Evolutionary conservation across 2,113 vertebrate species (phyloP).

Genomic region (Podilymbus podiceps): DNA sequence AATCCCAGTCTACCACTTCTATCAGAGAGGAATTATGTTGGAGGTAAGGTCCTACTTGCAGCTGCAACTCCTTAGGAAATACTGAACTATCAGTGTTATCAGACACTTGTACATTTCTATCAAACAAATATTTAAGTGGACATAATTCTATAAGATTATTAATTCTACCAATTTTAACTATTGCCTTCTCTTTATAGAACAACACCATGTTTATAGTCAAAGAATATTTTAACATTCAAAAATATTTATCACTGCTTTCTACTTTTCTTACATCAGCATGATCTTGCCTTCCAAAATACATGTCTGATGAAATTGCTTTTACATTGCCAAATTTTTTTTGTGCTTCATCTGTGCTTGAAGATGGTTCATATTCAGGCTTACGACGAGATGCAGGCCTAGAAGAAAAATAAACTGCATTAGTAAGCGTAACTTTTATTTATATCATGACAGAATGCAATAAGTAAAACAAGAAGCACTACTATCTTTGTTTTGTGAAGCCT

Average conservation of each 20-base stretch:
- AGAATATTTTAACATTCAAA: background rate
- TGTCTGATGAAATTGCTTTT: slow-evolving; percentile 96
- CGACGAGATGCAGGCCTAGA: slow-evolving; percentile 78
- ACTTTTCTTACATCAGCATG: slow-evolving; percentile 79
- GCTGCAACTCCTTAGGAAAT: background rate
- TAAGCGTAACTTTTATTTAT: background rate
- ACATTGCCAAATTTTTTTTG: slow-evolving; percentile 90
- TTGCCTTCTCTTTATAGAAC: background rate
- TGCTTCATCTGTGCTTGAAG: slow-evolving; percentile 78
- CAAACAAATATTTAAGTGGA: background rate
- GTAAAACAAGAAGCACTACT: background rate
- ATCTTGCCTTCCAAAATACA: slow-evolving; percentile 94
- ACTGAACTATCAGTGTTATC: background rate
- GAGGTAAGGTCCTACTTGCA: background rate
- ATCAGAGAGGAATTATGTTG: background rate
- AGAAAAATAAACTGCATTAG: background rate
- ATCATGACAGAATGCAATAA: background rate
- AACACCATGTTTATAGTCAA: background rate
- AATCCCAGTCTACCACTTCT: background rate
- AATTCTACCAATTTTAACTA: background rate
- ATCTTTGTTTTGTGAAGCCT: background rate
- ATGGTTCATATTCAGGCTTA: slow-evolving; percentile 77
- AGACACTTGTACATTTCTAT: background rate
- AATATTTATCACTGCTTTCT: background rate
- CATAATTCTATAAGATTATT: background rate